These are phyloP conservation scores for Melieria omissa DNA, from an alignment of 2,888 invertebrate genomes.

Conservation along the genomic window DNA sequence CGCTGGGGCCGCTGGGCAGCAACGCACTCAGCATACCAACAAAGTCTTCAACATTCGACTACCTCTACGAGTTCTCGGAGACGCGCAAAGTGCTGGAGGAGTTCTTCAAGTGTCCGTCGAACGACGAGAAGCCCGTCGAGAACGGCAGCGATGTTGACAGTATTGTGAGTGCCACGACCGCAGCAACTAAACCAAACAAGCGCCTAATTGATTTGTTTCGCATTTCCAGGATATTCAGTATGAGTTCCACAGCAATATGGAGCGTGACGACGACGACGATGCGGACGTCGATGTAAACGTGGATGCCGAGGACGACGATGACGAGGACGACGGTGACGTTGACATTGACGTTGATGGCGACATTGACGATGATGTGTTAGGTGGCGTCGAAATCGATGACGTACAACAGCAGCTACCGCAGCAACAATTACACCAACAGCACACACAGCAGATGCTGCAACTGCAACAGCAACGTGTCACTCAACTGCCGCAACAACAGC, in stretches of 20 bases:
- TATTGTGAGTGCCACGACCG: constrained; percentile 58
- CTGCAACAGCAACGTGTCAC: constrained; percentile 41
- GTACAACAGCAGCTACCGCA: constrained; percentile 44
- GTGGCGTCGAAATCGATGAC: constrained; percentile 40
- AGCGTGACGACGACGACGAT: constrained; percentile 54
- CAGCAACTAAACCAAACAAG: not conserved
- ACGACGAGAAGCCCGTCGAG: constrained; percentile 70
- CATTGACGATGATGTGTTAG: constrained; percentile 53
- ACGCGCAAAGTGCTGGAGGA: constrained; percentile 92
- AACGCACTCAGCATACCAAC: constrained; percentile 56
- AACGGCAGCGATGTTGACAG: constrained; percentile 67
- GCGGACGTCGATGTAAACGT: constrained; percentile 56
- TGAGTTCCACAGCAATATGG: constrained; percentile 67
- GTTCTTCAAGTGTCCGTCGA: constrained; percentile 85
- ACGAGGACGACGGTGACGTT: constrained; percentile 31
- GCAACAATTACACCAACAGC: constrained; percentile 29
- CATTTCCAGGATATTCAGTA: constrained; percentile 70
- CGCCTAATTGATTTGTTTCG: not conserved
- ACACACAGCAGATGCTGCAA: constrained; percentile 43
- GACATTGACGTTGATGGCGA: constrained; percentile 50
- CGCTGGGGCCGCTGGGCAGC: constrained; percentile 36
- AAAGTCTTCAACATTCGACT: constrained; percentile 81
- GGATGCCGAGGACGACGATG: constrained; percentile 45
- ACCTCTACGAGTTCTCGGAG: constrained; percentile 91
- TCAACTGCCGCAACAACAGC: constrained; percentile 36